Evolutionary conservation across 2,888 invertebrate species (phyloP), one percentile per base, ranked within the genome.

Genomic region (Ethmia dodecea): DNA sequence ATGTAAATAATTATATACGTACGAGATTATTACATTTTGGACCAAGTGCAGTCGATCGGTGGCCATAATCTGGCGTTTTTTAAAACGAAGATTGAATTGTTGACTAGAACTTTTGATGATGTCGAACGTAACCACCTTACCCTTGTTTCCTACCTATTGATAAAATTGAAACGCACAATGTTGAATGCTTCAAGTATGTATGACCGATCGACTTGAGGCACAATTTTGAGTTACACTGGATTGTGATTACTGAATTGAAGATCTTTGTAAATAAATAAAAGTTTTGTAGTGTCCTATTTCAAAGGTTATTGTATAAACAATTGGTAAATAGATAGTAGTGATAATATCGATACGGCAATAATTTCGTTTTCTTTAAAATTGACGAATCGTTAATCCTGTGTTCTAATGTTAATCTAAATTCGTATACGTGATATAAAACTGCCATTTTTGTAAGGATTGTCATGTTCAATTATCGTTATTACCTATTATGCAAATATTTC

Each of bases 351-450:
- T 54, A 47, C 50, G 70, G 80, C 76, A 81, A 80, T 78, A 78
- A 78, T 60, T 63, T 59, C 42, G 42, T 56, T 57, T 38, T 33
- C 49, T 37, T 41, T 33, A 50, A 47, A 60, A 59, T 59, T 45
- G 46, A 52, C 46, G 55, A 48, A 46, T 47, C 46, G 39, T 48
- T 38, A 42, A 51, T 5, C 49, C 50, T 73, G 63, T 67, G 67
- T 75, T 74, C 62, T 54, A 47, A 60, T 55, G 52, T 71, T 66
- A 57, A 47, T 60, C 51, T 60, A 55, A 65, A 69, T 70, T 71
- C 46, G 73, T 79, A 77, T 77, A 75, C 73, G 81, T 79, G 78
- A 80, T 79, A 80, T 54, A 39, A 65, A 63, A 80, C 83, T 83
- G 83, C 83, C 83, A 81, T 80, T 79, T 69, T 79, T 72, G 52